phyloP scores from a whole-genome alignment of 1,140 invertebrate genomes.

The Penaeus indicus region DNA sequence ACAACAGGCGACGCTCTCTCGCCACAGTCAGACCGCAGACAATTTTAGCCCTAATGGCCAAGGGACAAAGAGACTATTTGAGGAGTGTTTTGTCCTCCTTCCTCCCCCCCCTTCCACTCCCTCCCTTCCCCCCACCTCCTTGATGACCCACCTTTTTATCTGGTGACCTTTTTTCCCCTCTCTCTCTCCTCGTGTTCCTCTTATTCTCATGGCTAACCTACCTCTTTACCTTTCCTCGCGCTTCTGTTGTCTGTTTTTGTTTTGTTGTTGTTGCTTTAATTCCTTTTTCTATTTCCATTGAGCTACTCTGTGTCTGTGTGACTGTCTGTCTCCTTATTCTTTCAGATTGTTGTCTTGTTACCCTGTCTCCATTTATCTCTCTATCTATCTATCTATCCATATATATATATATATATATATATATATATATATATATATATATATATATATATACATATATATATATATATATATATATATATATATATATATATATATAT shows the following conservation, averaged over 20 bases:
- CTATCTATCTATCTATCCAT: background rate
- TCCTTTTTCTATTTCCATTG: background rate
- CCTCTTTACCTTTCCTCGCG: background rate
- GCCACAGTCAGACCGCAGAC: background rate
- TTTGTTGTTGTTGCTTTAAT: background rate
- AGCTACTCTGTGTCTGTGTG: background rate
- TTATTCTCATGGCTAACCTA: background rate
- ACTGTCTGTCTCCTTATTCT: background rate
- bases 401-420: constrained; percentile 8
- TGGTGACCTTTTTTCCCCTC: background rate
- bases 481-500: constrained; percentile 37
- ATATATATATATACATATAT: constrained; percentile 31
- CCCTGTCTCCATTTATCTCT: background rate
- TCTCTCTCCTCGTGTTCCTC: background rate
- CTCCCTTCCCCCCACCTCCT: background rate
- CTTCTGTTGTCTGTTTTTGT: background rate
- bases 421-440: constrained; percentile 31
- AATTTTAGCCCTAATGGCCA: background rate
- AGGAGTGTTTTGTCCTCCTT: background rate
- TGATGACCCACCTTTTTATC: background rate
- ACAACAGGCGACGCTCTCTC: no score
- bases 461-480: constrained; percentile 8
- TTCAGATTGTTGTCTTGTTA: background rate
- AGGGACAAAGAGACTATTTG: background rate
- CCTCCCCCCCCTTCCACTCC: background rate